Base-by-base conservation (phyloP, 2,113 vertebrate genomes). In the Vireo altiloquus region DNA sequence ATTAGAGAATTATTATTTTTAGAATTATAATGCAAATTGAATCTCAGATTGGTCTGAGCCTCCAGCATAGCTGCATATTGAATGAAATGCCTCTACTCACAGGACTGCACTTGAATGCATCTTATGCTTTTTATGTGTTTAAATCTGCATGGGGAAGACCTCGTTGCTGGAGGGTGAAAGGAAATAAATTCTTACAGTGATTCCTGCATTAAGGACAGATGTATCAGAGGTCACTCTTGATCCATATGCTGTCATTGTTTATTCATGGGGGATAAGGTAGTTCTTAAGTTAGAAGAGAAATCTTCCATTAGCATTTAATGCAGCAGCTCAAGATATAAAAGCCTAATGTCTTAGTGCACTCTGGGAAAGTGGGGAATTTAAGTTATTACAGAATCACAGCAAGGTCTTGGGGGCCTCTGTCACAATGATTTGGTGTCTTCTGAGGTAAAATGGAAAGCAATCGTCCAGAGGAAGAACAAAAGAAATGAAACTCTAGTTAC, bases 1-100 rank as follows among this genome's bases (percentile, higher is more conserved):
- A 96, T 96, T 97, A 95, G 90, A 91, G 87, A 88, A 94, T 95
- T 95, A 96, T 95, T 96, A 95, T 96, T 96, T 97, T 96, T 95
- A 95, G 92, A 92, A 91, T 95, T 94, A 91, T 81, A 93, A 97
- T 95, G 80, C 95, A 94, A 95, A 96, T 95, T 93, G 94, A 89
- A 82, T 94, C 86, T 94, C 47, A 82, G 94, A 96, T 95, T 95
- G 96, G 88, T 91, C 80, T 90, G 80, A 97, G 92, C 93, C 96
- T 96, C 88, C 93, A 97, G 97, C 94, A 81, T 95, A 89, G 87
- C 82, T 95, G 94, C 91, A 93, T 96, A 84, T 82, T 82, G 95
- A 97, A 97, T 85, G 82, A 96, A 97, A 88, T 93, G 59, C 30
- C 68, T 91, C 40, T 64, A 30, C 81, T 96, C 66, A 33, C 56